phyloP scores from a whole-genome alignment of 2,797 vertebrate genomes.

The Bufotes viridis region DNA sequence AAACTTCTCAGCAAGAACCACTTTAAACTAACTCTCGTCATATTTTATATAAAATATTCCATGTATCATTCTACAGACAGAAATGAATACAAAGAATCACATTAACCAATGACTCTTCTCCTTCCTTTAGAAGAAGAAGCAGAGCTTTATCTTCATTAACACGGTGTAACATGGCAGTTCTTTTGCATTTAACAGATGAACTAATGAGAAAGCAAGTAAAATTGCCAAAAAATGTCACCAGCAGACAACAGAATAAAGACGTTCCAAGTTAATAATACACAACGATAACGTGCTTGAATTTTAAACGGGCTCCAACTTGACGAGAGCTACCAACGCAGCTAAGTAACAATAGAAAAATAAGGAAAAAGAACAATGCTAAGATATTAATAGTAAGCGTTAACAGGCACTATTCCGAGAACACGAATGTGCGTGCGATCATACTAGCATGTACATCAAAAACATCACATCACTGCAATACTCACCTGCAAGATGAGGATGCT shows the following conservation, averaged over 20 bases:
- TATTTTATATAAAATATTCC: not conserved
- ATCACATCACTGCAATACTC: not conserved
- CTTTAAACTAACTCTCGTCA: not conserved
- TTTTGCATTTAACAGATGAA: slow-evolving; percentile 47
- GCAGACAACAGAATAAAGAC: slow-evolving; percentile 59
- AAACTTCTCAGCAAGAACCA: not conserved
- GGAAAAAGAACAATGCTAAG: slow-evolving; percentile 44
- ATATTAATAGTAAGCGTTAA: slow-evolving; percentile 50
- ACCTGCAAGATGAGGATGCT: not conserved
- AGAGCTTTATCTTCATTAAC: slow-evolving; percentile 46
- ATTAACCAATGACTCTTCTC: slow-evolving; percentile 26
- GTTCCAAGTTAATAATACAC: slow-evolving; percentile 57
- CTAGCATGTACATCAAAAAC: slow-evolving; percentile 15
- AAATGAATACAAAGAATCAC: slow-evolving; percentile 33
- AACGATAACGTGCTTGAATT: slow-evolving; percentile 47
- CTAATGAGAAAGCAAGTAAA: slow-evolving; percentile 53
- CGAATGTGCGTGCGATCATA: not conserved
- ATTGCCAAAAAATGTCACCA: slow-evolving; percentile 59
- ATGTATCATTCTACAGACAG: not conserved
- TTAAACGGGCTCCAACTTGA: slow-evolving; percentile 49
- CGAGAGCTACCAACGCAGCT: slow-evolving; percentile 22
- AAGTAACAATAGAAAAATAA: slow-evolving; percentile 43
- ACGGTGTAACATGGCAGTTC: slow-evolving; percentile 39
- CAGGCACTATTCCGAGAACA: slow-evolving; percentile 20
- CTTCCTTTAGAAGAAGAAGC: slow-evolving; percentile 44